A percentile compares a stretch with the other conserved stretches of the same genome.
Conservation (phyloP, 1,140 invertebrate genomes). For the Centruroides vittatus region DNA sequence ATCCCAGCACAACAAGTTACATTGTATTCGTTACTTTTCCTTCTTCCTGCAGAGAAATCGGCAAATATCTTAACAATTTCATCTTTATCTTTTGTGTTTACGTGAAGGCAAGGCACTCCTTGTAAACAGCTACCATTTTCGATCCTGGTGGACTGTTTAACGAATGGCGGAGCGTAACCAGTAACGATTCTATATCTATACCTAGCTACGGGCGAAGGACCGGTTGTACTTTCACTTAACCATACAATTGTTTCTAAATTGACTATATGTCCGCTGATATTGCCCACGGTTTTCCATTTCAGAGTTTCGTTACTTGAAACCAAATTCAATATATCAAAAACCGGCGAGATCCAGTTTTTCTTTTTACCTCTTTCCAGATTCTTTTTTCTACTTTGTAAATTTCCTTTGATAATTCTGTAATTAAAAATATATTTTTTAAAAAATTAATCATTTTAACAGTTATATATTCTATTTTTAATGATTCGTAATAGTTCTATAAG, state of each 20-base stretch:
- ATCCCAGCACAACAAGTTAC: constrained; percentile 77
- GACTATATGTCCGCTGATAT: constrained; percentile 52
- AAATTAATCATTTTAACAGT: too few species aligned
- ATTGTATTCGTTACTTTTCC: constrained; percentile 28
- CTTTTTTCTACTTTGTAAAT: too few species aligned
- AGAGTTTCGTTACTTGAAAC: constrained; percentile 1
- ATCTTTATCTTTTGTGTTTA: constrained; percentile 18
- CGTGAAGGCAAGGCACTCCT: constrained; percentile 52
- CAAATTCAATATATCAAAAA: constrained; percentile 21
- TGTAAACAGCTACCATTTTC: constrained; percentile 29
- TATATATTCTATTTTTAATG: too few species aligned
- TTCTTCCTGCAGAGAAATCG: constrained; percentile 15
- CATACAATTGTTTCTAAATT: constrained; percentile 69
- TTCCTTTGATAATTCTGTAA: too few species aligned
- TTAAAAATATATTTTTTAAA: too few species aligned
- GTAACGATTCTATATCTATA: constrained; percentile 46
- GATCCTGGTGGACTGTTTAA: constrained; percentile 49
- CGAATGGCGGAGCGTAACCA: constrained; percentile 66
- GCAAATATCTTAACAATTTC: constrained; percentile 25
- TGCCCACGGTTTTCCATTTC: constrained; percentile 57
- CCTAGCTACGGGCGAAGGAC: not conserved
- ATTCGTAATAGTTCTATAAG: too few species aligned
- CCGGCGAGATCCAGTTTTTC: not conserved
- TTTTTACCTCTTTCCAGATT: too few species aligned
- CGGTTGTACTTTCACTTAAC: constrained; percentile 52